phyloP scores from a whole-genome alignment of 2,888 invertebrate genomes.

The Herminia tarsipennalis region DNA sequence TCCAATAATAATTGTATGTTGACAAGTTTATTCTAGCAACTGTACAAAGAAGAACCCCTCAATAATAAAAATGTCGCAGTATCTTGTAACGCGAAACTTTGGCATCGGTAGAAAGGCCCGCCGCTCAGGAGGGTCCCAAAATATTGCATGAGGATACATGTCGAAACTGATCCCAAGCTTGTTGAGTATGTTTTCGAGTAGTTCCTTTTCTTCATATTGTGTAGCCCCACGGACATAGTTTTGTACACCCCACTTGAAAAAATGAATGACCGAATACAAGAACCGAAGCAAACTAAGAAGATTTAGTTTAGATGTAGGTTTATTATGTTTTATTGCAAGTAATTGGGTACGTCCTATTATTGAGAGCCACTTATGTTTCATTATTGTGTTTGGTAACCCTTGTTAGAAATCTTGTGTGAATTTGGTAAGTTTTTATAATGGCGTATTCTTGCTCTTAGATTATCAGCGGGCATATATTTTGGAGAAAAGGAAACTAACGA shows the following conservation, averaged over 20 bases:
- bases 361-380: conserved; percentile 17
- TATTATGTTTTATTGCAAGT: conserved; percentile 40
- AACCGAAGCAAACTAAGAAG: conserved; percentile 58
- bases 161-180: conserved; percentile 51
- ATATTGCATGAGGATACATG: conserved; percentile 38
- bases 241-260: conserved; percentile 50
- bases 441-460: neutral
- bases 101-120: conserved; percentile 6
- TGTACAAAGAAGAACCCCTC: conserved; percentile 2
- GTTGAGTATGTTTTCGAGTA: conserved; percentile 70
- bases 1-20: too few species aligned
- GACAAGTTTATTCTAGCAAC: neutral
- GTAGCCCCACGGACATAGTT: conserved; percentile 51
- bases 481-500: neutral
- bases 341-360: conserved; percentile 45
- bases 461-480: neutral
- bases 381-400: conserved; percentile 19
- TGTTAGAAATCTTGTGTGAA: neutral
- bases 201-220: conserved; percentile 60
- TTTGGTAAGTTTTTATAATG: neutral
- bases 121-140: conserved; percentile 12
- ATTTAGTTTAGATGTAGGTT: conserved; percentile 46
- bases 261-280: conserved; percentile 61
- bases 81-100: conserved; percentile 15
- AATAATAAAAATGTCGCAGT: conserved; percentile 12